Conservation (phyloP, 2,797 vertebrate genomes). For the Channallabes apus region DNA sequence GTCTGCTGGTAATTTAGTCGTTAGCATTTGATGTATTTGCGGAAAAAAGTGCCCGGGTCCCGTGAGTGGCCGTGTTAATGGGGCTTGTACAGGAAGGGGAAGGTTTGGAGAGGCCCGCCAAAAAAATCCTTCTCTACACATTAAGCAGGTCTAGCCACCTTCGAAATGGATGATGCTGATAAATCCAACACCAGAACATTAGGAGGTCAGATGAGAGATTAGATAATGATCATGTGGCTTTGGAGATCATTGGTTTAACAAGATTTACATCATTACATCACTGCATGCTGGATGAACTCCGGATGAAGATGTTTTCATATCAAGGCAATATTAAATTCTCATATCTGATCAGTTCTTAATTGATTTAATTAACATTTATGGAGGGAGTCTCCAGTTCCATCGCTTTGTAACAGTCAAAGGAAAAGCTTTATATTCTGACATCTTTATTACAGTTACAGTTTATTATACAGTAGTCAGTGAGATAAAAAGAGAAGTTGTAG, state of each 20-base stretch:
- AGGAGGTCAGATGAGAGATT: background rate
- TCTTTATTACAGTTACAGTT: background rate
- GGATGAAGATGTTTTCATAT: background rate
- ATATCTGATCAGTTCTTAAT: background rate
- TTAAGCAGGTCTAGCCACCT: no score
- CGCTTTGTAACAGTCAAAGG: background rate
- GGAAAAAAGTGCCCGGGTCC: conserved; percentile 59
- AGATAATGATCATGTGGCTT: background rate
- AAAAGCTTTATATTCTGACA: background rate
- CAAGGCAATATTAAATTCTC: background rate
- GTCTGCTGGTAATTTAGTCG: conserved; percentile 60
- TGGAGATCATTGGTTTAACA: background rate
- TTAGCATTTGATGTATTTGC: conserved; percentile 67
- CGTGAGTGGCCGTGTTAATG: conserved; percentile 68
- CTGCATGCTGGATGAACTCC: background rate
- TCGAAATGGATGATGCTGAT: no score
- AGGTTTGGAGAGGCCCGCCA: conserved; percentile 58
- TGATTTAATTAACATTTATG: background rate
- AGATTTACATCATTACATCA: background rate
- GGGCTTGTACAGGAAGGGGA: conserved; percentile 67
- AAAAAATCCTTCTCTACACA: conserved; percentile 41
- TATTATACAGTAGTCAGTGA: no score
- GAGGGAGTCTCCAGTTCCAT: background rate
- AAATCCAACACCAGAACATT: background rate
- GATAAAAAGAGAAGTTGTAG: no score